Evolutionary conservation across 2,888 invertebrate genomes (phyloP).

Genomic region (Lochmaea capreae): DNA sequence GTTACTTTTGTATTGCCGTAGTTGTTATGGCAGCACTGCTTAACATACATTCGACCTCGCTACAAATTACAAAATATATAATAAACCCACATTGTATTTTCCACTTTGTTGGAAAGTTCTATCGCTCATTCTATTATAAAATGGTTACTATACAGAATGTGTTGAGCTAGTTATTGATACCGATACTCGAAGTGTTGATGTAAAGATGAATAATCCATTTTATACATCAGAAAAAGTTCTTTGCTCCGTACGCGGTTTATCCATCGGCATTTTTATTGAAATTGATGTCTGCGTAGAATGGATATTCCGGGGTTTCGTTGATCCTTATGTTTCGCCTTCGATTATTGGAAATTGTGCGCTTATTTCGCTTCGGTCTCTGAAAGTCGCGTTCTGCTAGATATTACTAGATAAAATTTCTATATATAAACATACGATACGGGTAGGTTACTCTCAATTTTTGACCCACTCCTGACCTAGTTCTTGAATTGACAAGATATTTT

Average conservation of each 20-base stretch:
- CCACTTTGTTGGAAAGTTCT: not conserved
- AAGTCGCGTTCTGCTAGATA: constrained; percentile 37
- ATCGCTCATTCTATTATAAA: constrained; percentile 12
- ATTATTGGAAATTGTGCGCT: constrained; percentile 56
- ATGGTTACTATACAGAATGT: constrained; percentile 30
- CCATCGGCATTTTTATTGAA: constrained; percentile 62
- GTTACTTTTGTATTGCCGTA: too few species aligned
- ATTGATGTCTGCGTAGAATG: constrained; percentile 62
- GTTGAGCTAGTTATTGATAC: constrained; percentile 39
- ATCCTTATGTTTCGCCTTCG: constrained; percentile 58
- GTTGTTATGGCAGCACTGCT: not conserved
- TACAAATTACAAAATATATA: not conserved
- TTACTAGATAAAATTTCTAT: constrained; percentile 37
- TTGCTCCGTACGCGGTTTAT: constrained; percentile 54
- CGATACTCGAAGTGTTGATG: constrained; percentile 40
- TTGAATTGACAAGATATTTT: not conserved
- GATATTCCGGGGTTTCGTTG: constrained; percentile 58
- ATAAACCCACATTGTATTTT: not conserved
- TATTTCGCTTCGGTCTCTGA: constrained; percentile 46
- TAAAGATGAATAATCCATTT: constrained; percentile 28
- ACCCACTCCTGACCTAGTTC: constrained; percentile 21
- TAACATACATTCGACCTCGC: not conserved
- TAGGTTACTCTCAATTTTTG: constrained; percentile 16
- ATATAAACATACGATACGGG: constrained; percentile 21
- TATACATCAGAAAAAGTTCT: constrained; percentile 49